Percentiles rank a stretch among this genome's conserved stretches.
These are phyloP conservation scores for Otus sunia DNA, from an alignment of 2,113 vertebrate species.

Conservation along the genomic window DNA sequence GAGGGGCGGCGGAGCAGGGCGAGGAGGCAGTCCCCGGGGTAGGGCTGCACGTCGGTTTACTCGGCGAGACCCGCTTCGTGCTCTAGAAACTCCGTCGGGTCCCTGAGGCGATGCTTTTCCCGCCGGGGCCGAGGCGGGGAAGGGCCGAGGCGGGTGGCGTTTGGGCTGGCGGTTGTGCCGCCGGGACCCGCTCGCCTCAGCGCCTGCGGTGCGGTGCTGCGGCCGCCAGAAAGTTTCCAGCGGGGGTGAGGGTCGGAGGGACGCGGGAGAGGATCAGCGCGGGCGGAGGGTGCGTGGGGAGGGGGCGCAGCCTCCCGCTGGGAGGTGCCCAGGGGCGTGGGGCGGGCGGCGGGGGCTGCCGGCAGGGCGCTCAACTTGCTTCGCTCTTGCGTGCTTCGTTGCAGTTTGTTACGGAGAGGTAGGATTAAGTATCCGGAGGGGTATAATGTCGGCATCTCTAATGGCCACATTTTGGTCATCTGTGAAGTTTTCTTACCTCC, in stretches of 20 bases:
- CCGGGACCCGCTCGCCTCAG: background rate
- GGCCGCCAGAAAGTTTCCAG: background rate
- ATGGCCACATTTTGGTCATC: background rate
- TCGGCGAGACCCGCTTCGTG: background rate
- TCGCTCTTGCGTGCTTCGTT: accelerated
- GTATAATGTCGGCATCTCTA: background rate
- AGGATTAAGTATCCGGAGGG: background rate
- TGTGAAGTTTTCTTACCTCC: background rate
- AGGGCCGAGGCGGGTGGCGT: accelerated
- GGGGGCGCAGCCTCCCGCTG: background rate
- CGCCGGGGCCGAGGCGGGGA: background rate
- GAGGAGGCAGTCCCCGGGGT: background rate
- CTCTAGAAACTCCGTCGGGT: background rate
- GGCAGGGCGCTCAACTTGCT: background rate
- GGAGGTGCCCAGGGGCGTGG: accelerated
- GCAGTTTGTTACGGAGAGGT: background rate
- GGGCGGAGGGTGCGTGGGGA: background rate
- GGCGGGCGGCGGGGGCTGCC: background rate
- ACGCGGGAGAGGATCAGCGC: background rate
- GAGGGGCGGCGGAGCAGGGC: background rate
- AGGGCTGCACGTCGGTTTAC: background rate
- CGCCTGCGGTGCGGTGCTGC: background rate
- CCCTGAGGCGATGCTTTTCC: background rate
- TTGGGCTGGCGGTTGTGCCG: background rate
- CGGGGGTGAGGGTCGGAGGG: background rate